Conservation (phyloP, 2,797 vertebrate species). For the Platyrinchus mystaceus region DNA sequence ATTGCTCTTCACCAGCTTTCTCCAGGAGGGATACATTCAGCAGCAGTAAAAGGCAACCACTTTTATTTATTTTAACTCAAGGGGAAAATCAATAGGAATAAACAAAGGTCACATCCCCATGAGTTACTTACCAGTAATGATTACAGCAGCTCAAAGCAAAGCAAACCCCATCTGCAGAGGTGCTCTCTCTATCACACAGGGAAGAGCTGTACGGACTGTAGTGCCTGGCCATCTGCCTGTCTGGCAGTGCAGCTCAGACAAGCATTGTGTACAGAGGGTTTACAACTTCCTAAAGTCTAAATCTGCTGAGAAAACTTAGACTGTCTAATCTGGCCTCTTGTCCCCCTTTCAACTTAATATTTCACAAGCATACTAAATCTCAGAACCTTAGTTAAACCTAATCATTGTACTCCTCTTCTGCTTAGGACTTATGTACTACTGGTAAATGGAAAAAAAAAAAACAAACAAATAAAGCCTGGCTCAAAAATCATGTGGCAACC, state of each 20-base stretch:
- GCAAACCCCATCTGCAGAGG: neutral
- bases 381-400: neutral
- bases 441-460: neutral
- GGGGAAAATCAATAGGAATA: neutral
- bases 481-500: neutral
- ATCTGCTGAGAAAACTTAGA: neutral
- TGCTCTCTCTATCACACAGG: neutral
- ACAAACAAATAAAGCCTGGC: neutral
- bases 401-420: neutral
- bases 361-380: neutral
- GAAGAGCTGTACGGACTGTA: neutral
- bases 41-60: neutral
- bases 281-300: neutral
- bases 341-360: accelerated
- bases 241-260: neutral
- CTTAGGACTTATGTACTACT: neutral
- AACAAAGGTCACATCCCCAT: neutral
- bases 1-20: neutral
- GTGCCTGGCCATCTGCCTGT: neutral
- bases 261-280: neutral
- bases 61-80: neutral
- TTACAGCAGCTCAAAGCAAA: neutral
- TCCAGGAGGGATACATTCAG: neutral
- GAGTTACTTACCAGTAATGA: neutral
- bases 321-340: neutral